These are phyloP conservation scores for Neotoxoptera formosana DNA, from an alignment of 1,140 invertebrate species.

Conservation along the genomic window DNA sequence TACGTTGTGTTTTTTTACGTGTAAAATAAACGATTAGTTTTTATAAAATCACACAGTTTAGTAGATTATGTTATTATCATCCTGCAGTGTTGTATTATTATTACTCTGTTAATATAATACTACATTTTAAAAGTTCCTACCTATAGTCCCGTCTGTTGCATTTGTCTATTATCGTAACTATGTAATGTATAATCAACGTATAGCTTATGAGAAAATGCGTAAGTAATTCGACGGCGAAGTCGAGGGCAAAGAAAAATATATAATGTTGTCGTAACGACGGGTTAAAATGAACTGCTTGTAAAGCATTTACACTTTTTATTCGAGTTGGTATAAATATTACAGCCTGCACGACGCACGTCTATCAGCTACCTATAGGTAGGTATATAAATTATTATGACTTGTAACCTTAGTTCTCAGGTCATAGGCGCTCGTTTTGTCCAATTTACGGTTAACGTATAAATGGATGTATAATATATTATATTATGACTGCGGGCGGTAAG, in stretches of 20 bases:
- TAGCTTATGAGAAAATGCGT: background rate
- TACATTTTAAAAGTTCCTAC: background rate
- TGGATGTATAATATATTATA: background rate
- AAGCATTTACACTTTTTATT: background rate
- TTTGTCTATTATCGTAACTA: background rate
- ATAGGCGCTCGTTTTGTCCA: background rate
- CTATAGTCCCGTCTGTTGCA: background rate
- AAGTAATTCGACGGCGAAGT: background rate
- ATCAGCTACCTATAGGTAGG: background rate
- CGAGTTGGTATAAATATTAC: background rate
- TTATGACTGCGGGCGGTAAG: background rate
- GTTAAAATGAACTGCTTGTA: background rate
- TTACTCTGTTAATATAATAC: background rate
- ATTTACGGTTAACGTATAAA: background rate
- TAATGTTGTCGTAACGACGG: background rate
- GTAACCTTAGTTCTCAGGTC: background rate
- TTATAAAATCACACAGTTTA: slow-evolving; percentile 13
- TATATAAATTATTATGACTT: too few species aligned
- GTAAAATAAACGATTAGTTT: slow-evolving; percentile 28
- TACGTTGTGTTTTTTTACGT: slow-evolving; percentile 6
- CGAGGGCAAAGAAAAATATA: background rate
- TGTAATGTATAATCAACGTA: background rate
- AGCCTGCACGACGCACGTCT: background rate
- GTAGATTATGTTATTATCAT: background rate
- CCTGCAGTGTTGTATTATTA: background rate